Evolutionary conservation across 2,113 vertebrate genomes (phyloP).

Genomic region (Xerus inauris): DNA sequence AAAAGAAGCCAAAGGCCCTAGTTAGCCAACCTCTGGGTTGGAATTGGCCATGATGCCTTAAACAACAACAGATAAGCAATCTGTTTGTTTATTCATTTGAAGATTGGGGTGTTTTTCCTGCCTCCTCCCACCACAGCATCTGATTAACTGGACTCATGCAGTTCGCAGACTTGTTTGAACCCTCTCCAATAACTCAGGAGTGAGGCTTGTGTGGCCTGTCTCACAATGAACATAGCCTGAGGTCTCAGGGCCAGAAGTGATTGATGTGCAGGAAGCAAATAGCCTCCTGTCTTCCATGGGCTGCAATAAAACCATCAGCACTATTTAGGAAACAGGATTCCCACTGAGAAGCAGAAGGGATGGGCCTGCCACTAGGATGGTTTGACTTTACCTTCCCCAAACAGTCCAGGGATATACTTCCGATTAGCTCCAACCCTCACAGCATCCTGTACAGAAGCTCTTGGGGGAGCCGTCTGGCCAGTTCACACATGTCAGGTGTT

Average conservation of each 20-base stretch:
- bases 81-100: constrained; percentile 20
- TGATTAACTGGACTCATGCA: constrained; percentile 43
- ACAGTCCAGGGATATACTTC: constrained; percentile 39
- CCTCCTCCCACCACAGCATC: neutral
- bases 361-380: constrained; percentile 11
- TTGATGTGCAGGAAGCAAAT: constrained; percentile 83
- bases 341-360: constrained; percentile 64
- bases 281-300: constrained; percentile 74
- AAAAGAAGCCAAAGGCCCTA: neutral
- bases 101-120: constrained; percentile 25
- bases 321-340: constrained; percentile 62
- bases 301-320: constrained; percentile 64
- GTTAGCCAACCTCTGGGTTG: neutral
- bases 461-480: constrained; percentile 20
- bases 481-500: constrained; percentile 43
- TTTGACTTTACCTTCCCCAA: neutral
- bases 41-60: neutral
- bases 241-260: constrained; percentile 68
- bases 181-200: constrained; percentile 45
- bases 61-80: neutral
- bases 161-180: constrained; percentile 45
- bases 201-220: constrained; percentile 62
- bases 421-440: neutral
- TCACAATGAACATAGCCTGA: constrained; percentile 66
- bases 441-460: neutral